Evolutionary conservation across 2,113 vertebrate genomes (phyloP), one percentile per base, ranked within the genome.

Genomic region (Clupea harengus): DNA sequence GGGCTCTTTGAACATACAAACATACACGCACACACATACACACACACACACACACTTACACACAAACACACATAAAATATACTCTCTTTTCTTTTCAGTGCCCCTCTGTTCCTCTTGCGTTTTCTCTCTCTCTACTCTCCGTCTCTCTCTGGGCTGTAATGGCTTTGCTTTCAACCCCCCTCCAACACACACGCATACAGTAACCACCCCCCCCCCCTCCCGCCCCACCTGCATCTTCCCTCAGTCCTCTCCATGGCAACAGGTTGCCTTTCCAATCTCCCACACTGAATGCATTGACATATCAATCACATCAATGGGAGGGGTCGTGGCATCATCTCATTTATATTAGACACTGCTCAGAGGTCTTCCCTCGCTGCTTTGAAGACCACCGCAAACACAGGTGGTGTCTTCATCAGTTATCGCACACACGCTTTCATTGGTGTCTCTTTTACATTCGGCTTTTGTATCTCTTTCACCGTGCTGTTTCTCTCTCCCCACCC

Each of bases 241-340:
- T 44, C 28, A 25, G 20, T 44, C 11, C 84, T 67, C 50, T 85
- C 84, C 82, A 83, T 85, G 52, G 84, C 84, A 88, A 88, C 87
- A 88, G 72, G 82, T 84, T 83, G 57, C 54, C 52, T 84, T 83
- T 81, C 72, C 86, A 67, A 54, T 57, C 52, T 82, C 54, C 25
- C 32, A 20, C 78, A 15, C 22, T 25, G 47, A 64, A 32, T 54
- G 49, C 32, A 50, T 83, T 54, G 28, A 39, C 54, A 46, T 50
- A 85, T 85, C 52, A 85, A 83, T 80, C 87, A 84, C 64, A 85
- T 83, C 45, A 83, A 83, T 83, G 49, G 67, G 46, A 81, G 17
- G 81, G n/a, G 72, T 78, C 67, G n/a, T 7, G 28, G 45, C 45
- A 52, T 88, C 80, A 81, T 83, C 49, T 81, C 25, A 47, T 85